Base-by-base conservation (phyloP, 2,888 invertebrate genomes). In the Brachypalpus laphriformis region DNA sequence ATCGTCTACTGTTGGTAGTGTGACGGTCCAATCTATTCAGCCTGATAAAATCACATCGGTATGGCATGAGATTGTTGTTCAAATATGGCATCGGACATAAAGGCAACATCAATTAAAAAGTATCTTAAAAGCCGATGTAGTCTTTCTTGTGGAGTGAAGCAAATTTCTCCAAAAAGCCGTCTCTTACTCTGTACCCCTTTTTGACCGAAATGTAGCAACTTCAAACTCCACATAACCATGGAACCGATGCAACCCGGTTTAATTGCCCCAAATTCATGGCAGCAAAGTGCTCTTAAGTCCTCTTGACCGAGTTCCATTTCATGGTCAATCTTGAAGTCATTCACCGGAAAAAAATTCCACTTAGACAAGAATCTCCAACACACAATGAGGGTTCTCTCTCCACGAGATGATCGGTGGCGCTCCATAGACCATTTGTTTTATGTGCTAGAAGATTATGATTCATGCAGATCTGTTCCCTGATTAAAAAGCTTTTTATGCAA, bases 251-350 rank as follows among this genome's bases (percentile, higher is more conserved):
- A 51, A 51, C 56, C 81, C 54, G 68, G 45, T 68, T 51, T 40
- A 28, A 16, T 47, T 47, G 76, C 18, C 51, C 78, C 71, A 78
- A 78, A 78, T 71, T 40, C 31, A 49, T 9, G 11, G 8, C 47
- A 47, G 4, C 54, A 28, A 34, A 37, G 18, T 71, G 42, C 71
- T 45, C 18, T 18, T 7, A n/a, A 42, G 34, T 34, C 40, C 66
- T 61, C 65, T 81, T 85, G 85, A 83, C 81, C 81, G 81, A 85
- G 85, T 76, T 85, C 80, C 71, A 71, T 76, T 72, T 81, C 75
- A 83, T 78, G 83, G 83, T 83, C 83, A 78, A 63, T 63, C 80
- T 78, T 49, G 68, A 57, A 74, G 42, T 63, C 59, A 63, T 56
- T 51, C 70, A 65, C 59, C 70, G 74, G 78, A 78, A 80, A 83